These are phyloP conservation scores for Neopelma chrysocephalum DNA, from an alignment of 2,797 vertebrate species.

Conservation along the genomic window DNA sequence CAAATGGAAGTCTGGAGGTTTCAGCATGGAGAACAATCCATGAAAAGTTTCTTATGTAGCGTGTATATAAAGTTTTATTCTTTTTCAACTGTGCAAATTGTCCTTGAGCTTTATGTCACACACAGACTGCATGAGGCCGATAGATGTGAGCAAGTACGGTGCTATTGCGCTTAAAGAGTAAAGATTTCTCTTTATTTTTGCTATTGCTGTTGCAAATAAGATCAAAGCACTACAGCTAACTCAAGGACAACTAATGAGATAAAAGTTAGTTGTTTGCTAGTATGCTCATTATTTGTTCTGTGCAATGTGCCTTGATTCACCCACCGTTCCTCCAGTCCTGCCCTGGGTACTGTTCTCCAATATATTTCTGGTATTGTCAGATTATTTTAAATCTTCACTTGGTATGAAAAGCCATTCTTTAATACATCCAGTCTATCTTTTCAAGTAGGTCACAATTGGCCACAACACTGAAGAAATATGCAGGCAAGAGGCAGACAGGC, in stretches of 20 bases:
- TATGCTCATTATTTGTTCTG: not conserved
- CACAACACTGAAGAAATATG: not conserved
- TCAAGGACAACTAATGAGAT: not conserved
- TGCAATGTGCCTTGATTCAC: not conserved
- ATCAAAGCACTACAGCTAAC: not conserved
- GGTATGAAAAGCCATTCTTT: conserved; percentile 3
- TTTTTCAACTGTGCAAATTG: not conserved
- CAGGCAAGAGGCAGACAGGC: not conserved
- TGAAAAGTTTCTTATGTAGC: not conserved
- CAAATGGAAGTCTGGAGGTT: not conserved
- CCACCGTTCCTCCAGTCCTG: not conserved
- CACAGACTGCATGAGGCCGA: fast-evolving
- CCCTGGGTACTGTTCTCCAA: not conserved
- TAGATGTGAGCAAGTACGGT: not conserved
- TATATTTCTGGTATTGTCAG: not conserved
- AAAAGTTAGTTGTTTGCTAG: not conserved
- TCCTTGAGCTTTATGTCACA: not conserved
- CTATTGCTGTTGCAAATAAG: not conserved
- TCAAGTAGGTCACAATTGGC: not conserved
- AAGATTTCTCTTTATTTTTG: not conserved
- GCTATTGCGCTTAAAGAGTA: not conserved
- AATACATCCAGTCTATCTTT: not conserved
- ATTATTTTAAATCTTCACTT: not conserved
- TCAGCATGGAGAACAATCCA: not conserved
- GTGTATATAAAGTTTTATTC: not conserved